These are phyloP conservation scores for Chloropsis hardwickii DNA, from an alignment of 2,113 vertebrate genomes.

Conservation along the genomic window DNA sequence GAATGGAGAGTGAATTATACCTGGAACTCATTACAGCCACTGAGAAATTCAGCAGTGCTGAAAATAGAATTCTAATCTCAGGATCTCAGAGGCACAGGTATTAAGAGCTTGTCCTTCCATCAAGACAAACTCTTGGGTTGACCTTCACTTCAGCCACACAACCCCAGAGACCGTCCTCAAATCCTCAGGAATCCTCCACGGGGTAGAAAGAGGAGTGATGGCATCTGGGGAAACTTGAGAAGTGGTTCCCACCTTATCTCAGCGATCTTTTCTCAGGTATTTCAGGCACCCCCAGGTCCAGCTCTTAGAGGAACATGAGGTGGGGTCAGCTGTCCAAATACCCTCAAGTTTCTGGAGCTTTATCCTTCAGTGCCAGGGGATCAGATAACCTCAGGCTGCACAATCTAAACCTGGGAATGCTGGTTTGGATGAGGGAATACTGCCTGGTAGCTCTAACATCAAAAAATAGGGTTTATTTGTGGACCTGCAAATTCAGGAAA, in stretches of 20 bases:
- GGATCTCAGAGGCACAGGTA: not conserved
- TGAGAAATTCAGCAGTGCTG: not conserved
- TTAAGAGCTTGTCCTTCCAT: not conserved
- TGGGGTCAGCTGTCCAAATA: not conserved
- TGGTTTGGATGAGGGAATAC: not conserved
- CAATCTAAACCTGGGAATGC: not conserved
- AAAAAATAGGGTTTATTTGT: not conserved
- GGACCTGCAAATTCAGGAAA: not conserved
- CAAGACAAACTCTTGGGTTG: not conserved
- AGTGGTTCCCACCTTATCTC: not conserved
- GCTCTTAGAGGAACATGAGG: not conserved
- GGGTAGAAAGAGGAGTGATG: not conserved
- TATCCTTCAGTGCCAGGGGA: not conserved
- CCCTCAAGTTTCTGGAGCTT: not conserved
- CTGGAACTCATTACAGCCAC: not conserved
- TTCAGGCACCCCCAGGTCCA: not conserved
- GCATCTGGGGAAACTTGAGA: not conserved
- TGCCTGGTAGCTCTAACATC: not conserved
- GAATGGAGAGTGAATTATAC: not conserved
- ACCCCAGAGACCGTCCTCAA: not conserved
- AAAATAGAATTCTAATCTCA: conserved; percentile 21
- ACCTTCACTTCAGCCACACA: not conserved
- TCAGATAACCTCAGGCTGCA: not conserved
- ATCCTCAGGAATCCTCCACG: not conserved
- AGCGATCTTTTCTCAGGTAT: not conserved